Base-by-base conservation (phyloP, 2,888 invertebrate species). In the Leucophenga montana region DNA sequence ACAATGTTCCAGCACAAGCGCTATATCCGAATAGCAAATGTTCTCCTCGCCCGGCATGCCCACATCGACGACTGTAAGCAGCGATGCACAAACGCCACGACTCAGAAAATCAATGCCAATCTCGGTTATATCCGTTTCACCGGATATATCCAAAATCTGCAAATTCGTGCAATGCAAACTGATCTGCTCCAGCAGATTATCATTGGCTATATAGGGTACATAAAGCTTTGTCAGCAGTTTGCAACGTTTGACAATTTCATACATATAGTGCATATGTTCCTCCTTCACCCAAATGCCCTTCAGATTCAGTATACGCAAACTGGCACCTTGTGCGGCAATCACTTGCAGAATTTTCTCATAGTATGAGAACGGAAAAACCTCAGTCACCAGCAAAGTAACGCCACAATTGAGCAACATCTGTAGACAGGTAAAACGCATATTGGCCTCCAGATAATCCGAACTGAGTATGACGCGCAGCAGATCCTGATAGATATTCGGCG, bases 261-360 rank as follows among this genome's bases (percentile, higher is more conserved):
- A 92, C 89, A 94, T 90, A 13, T 92, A 90, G 69, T 90, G 88
- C 79, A 93, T 90, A 77, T 92, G 91, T 74, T 94, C 93, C 66
- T 93, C 93, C 85, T 92, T 92, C 54, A 92, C 92, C 93, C 93
- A 94, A 44, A 94, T 92, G 14, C 94, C 94, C 89, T 93, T 93
- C 69, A 94, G 88, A 87, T 93, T 93, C 66, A 94, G 90, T 46
- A 91, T 88, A 57, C 92, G 91, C 76, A 94, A 82, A 39, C 93
- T 92, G 8, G 89, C 90, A 8, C 93, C 94, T 86, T 92, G 92
- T 22, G 90, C 90, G 5, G 90, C 89, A 78, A 94, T 92, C 74
- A 92, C 90, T 86, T 92, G 91, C 79, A 94, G 88, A 78, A 94
- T 92, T 87, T 92, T 92, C 73, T 91, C 91, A 85, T 93, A 93